Base-by-base conservation (phyloP, 2,113 vertebrate genomes). In the Eira barbara region DNA sequence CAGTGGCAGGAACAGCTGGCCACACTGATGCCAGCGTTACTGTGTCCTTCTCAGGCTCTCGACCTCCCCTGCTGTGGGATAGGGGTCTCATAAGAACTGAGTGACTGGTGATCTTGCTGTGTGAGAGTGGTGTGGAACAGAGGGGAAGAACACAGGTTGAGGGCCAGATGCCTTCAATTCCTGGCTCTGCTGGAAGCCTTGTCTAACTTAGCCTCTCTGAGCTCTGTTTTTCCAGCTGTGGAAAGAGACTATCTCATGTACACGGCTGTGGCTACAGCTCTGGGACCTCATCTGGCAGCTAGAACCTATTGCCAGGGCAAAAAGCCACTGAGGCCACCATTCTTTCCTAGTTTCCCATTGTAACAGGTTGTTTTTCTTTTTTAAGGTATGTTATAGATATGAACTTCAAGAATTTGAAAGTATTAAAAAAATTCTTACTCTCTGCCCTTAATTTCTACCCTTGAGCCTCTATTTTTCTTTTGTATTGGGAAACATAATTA, bases 381-480 rank as follows among this genome's bases (percentile, higher is more conserved):
- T 47, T 10, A 95, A 93, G n/a, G 49, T 11, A 36, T 17, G n/a
- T 34, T 80, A 42, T 1, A 82, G 11, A 67, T 14, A 47, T 0
- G 34, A 93, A 76, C 3, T 36, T 52, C 8, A n/a, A 27, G 67
- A 67, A 52, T 74, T 61, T 52, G 42, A 47, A 91, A 63, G 63
- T 52, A 42, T 17, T 57, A 69, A 52, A 65, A 42, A 39, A 57
- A 8, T 78, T 39, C 36, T 31, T 79, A 8, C 15, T 42, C 34
- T 82, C 27, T n/a, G 15, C 14, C 15, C 18, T 65, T 93, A 20
- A 86, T 49, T 49, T 88, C 76, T 31, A 63, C 17, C 45, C 25
- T 79, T 76, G 65, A 80, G 73, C 27, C 25, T 94, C 69, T 42
- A 7, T 83, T 85, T 84, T 69, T n/a, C 57, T 45, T 47, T 17